Evolutionary conservation across 2,113 vertebrate species (phyloP).

Genomic region (Lepus timidus): DNA sequence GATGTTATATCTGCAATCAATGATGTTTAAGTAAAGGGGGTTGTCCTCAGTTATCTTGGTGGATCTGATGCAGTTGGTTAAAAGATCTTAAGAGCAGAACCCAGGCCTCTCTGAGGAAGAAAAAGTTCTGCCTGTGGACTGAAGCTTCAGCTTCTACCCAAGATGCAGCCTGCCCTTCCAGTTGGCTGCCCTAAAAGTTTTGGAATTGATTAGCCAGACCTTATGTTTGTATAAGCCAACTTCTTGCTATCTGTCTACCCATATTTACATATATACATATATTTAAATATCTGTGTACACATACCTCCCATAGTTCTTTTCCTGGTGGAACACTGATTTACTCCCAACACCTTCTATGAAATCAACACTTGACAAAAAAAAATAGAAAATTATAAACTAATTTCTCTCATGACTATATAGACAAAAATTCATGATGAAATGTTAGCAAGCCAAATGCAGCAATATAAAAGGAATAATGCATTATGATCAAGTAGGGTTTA

Average conservation of each 20-base stretch:
- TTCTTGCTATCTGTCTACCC: not conserved
- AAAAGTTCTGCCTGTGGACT: not conserved
- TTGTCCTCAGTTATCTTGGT: not conserved
- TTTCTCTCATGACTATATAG: constrained; percentile 14
- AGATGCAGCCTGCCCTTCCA: not conserved
- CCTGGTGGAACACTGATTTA: not conserved
- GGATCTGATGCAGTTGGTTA: not conserved
- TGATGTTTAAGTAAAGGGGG: constrained; percentile 35
- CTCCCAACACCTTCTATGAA: not conserved
- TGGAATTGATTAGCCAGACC: not conserved
- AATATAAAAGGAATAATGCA: constrained; percentile 32
- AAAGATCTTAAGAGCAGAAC: not conserved
- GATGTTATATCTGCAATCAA: not conserved
- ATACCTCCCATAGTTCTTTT: not conserved
- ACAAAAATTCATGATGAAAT: constrained; percentile 52
- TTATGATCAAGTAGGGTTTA: not conserved
- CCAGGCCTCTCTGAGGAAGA: constrained; percentile 17
- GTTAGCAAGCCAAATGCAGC: not conserved
- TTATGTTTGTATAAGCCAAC: not conserved
- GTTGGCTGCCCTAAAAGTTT: not conserved
- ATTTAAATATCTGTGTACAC: not conserved
- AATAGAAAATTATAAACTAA: constrained; percentile 42
- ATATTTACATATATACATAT: not conserved
- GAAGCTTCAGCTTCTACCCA: not conserved
- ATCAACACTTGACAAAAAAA: constrained; percentile 31